A percentile compares a stretch with the other conserved stretches of the same genome.
These are phyloP conservation scores for Cercocebus atys DNA, from an alignment of 2,113 vertebrate genomes.

Conservation along the genomic window DNA sequence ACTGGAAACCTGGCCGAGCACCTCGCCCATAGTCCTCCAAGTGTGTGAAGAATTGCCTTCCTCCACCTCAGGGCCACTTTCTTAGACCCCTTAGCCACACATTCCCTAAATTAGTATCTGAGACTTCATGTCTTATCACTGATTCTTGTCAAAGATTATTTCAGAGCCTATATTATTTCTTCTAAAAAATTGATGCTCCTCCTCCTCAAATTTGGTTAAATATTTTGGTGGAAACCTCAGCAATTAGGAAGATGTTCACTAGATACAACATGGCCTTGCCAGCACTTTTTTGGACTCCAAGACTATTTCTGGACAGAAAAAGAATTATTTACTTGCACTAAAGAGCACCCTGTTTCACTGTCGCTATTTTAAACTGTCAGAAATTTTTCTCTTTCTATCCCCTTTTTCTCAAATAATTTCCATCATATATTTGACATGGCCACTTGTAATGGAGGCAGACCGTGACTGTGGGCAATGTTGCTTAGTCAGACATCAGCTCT, in stretches of 20 bases:
- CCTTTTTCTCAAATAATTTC: background rate
- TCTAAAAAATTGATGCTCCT: background rate
- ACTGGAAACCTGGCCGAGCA: background rate
- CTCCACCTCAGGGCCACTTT: background rate
- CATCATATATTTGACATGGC: background rate
- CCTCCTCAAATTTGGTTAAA: background rate
- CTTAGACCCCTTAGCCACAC: background rate
- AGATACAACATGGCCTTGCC: background rate
- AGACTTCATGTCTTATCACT: background rate
- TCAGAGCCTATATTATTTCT: background rate
- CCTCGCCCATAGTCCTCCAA: background rate
- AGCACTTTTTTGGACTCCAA: background rate
- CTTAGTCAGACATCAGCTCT: background rate
- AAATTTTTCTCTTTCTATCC: background rate
- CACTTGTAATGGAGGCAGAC: background rate
- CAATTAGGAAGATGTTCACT: background rate
- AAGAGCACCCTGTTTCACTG: background rate
- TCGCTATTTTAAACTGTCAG: background rate
- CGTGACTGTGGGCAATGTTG: background rate
- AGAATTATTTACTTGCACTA: background rate
- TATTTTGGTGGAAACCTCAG: background rate
- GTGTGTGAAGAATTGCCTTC: background rate
- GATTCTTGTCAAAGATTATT: background rate
- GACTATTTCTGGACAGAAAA: slow-evolving; percentile 37
- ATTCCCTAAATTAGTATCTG: background rate